phyloP scores from a whole-genome alignment of 2,113 vertebrate genomes.

The Ceyx melanurus region DNA sequence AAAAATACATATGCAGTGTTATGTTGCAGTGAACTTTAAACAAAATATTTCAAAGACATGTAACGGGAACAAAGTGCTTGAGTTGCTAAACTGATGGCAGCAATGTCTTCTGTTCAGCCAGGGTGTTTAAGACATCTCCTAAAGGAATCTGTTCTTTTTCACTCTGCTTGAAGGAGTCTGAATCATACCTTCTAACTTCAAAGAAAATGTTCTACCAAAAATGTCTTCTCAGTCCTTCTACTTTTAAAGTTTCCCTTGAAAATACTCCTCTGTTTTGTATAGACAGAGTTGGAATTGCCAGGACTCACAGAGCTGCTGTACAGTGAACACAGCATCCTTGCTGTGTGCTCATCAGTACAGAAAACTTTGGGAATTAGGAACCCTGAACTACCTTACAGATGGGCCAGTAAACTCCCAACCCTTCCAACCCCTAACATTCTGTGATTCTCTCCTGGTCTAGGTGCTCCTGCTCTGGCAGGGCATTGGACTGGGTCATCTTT shows the following conservation, averaged over 20 bases:
- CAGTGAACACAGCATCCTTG: not conserved
- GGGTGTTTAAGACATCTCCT: not conserved
- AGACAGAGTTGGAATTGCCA: not conserved
- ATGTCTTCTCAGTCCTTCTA: not conserved
- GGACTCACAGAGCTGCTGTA: not conserved
- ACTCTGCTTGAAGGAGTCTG: not conserved
- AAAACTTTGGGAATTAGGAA: not conserved
- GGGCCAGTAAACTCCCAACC: not conserved
- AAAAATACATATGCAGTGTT: not conserved
- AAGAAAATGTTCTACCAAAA: not conserved
- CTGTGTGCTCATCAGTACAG: not conserved
- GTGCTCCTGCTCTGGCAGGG: too few species aligned
- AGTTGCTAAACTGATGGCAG: not conserved
- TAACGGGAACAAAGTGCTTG: not conserved
- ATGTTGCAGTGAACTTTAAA: slow-evolving; percentile 9
- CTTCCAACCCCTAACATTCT: too few species aligned
- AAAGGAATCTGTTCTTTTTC: not conserved
- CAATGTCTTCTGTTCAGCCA: not conserved
- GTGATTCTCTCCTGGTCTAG: too few species aligned
- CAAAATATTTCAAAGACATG: not conserved
- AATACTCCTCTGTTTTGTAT: not conserved
- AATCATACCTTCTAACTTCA: not conserved
- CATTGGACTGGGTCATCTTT: too few species aligned
- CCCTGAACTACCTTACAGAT: not conserved
- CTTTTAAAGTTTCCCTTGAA: not conserved